Percentiles rank a stretch among this genome's conserved stretches.
These are phyloP conservation scores for Neomicropteryx cornuta DNA, from an alignment of 1,140 invertebrate genomes.

Conservation along the genomic window DNA sequence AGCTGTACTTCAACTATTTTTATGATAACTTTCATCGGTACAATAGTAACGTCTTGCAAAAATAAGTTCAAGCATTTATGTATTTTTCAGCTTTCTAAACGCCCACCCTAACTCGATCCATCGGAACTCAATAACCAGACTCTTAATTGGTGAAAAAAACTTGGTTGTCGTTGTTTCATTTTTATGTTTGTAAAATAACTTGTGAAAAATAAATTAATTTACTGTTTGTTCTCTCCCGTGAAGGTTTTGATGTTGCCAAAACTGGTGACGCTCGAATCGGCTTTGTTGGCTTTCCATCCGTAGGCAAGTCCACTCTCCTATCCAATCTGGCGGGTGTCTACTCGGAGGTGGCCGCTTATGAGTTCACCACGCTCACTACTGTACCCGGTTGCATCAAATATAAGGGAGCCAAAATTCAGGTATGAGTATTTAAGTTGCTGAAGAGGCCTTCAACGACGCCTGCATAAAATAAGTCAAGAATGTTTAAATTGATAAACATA, in stretches of 20 bases:
- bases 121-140: no score
- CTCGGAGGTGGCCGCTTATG: slow-evolving; percentile 98
- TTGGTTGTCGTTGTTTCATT: no score
- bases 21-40: no score
- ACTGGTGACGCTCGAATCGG: slow-evolving; percentile 98
- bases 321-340: slow-evolving; percentile 97
- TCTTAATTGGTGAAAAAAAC: no score
- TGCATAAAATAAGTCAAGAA: slow-evolving; percentile 2
- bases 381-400: slow-evolving; percentile 99
- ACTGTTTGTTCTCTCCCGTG: slow-evolving; percentile 38
- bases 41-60: no score
- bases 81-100: no score
- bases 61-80: no score
- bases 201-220: neutral
- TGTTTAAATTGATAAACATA: neutral
- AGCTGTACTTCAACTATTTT: no score
- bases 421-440: slow-evolving; percentile 23
- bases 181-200: no score
- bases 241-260: slow-evolving; percentile 99
- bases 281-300: slow-evolving; percentile 99
- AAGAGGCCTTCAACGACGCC: neutral
- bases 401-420: slow-evolving; percentile 98
- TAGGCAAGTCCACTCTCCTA: slow-evolving; percentile 96
- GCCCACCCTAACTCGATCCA: no score
- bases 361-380: slow-evolving; percentile 98